Evolutionary conservation across 1,140 invertebrate genomes (phyloP), one percentile per base, ranked within the genome.

Genomic region (Apocrypta bakeri): DNA sequence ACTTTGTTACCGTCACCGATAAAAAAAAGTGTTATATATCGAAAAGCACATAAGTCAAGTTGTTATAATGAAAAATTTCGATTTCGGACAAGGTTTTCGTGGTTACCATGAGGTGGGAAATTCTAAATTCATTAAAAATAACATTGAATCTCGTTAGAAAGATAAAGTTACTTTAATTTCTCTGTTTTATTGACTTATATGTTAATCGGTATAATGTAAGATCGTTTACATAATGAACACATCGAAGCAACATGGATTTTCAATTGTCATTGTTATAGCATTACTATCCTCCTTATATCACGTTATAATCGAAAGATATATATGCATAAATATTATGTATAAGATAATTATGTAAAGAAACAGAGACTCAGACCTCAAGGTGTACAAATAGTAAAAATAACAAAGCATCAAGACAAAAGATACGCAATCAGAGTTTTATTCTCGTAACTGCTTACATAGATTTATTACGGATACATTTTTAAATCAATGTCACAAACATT

Each of bases 81-180:
- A 56, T 79, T 79, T 33, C 11, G 78, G 29, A 79, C 78, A 79
- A 66, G 66, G 66, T 79, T 56, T 71, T 73, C 14, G 7, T 1
- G 33, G 24, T 1, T 72, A 1, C 17, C 56, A n/a, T n/a, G n/a
- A n/a, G n/a, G n/a, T n/a, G n/a, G n/a, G n/a, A n/a, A n/a, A n/a
- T n/a, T n/a, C n/a, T n/a, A n/a, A n/a, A n/a, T n/a, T n/a, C n/a
- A n/a, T 37, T 66, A 66, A 66, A 66, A 66, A 66, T 25, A 66
- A 3, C 8, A 66, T 66, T 66, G 2, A 40, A 37, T 3, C 37
- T 37, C 69, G 37, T n/a, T n/a, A n/a, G n/a, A n/a, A n/a, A n/a
- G n/a, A n/a, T n/a, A n/a, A n/a, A n/a, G n/a, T n/a, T n/a, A n/a
- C n/a, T n/a, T n/a, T n/a, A n/a, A n/a, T n/a, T n/a, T n/a, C n/a